Evolutionary conservation across 2,888 invertebrate genomes (phyloP).

Genomic region (Clostera curtula): DNA sequence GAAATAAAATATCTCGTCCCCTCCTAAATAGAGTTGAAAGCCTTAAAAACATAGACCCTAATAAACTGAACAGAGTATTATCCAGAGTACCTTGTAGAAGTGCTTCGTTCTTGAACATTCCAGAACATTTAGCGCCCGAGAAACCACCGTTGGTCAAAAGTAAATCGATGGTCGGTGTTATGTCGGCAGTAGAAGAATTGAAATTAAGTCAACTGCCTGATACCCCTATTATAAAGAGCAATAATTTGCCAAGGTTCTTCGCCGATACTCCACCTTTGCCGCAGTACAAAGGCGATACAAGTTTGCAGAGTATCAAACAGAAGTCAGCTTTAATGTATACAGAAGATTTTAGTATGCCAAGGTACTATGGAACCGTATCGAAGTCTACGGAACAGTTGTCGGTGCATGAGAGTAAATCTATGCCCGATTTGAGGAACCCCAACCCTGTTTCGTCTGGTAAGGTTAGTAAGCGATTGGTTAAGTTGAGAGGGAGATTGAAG

Average conservation of each 20-base stretch:
- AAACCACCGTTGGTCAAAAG: conserved; percentile 59
- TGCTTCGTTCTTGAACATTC: conserved; percentile 65
- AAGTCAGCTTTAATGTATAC: conserved; percentile 66
- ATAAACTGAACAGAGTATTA: conserved; percentile 56
- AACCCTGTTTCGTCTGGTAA: conserved; percentile 32
- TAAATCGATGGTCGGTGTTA: conserved; percentile 59
- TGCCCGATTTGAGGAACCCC: conserved; percentile 63
- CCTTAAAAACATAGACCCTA: conserved; percentile 57
- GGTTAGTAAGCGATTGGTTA: conserved; percentile 62
- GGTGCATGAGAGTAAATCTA: conserved; percentile 64
- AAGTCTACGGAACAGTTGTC: conserved; percentile 38
- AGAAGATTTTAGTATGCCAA: conserved; percentile 77
- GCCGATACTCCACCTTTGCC: conserved; percentile 52
- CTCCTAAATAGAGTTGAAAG: conserved; percentile 59
- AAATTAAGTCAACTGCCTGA: conserved; percentile 60
- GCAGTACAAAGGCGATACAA: conserved; percentile 61
- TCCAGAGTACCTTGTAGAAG: conserved; percentile 63
- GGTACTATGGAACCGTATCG: conserved; percentile 70
- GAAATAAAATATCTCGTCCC: conserved; percentile 36
- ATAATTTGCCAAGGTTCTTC: conserved; percentile 63
- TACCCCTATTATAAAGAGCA: conserved; percentile 65
- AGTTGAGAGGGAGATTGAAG: conserved; percentile 57
- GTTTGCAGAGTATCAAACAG: conserved; percentile 66
- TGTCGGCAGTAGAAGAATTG: conserved; percentile 41
- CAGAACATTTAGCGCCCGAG: conserved; percentile 53